These are phyloP conservation scores for Musca vetustissima DNA, from an alignment of 1,140 invertebrate genomes.

Conservation along the genomic window DNA sequence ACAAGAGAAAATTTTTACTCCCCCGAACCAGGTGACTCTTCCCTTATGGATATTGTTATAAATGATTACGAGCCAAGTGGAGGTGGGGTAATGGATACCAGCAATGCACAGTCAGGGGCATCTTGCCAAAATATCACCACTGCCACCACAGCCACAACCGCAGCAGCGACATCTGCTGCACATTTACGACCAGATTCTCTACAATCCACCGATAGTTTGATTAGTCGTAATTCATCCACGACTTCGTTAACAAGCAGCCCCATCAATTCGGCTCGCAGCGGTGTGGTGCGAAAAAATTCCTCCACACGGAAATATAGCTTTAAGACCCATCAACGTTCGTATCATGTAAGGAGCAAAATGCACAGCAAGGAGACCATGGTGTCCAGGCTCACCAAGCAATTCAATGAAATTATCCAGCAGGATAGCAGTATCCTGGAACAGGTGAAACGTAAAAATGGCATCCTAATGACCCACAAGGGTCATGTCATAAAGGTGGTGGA, in stretches of 20 bases:
- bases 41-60: not conserved
- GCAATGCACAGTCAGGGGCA: conserved; percentile 7
- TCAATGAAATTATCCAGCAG: conserved; percentile 57
- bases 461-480: conserved; percentile 41
- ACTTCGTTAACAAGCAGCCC: conserved; percentile 25
- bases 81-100: not conserved
- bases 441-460: conserved; percentile 52
- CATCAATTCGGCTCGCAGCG: conserved; percentile 30
- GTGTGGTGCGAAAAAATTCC: conserved; percentile 7
- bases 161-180: conserved; percentile 9
- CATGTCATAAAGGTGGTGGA: conserved; percentile 53
- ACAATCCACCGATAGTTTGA: conserved; percentile 40
- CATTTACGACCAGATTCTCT: conserved; percentile 22
- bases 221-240: conserved; percentile 33
- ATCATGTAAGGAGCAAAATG: conserved; percentile 30
- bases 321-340: conserved; percentile 48
- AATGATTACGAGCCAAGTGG: not conserved
- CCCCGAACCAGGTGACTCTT: no score
- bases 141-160: not conserved
- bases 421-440: conserved; percentile 51
- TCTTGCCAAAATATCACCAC: not conserved
- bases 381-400: conserved; percentile 57
- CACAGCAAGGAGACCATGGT: conserved; percentile 38
- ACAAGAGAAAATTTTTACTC: no score
- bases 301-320: conserved; percentile 51